Base-by-base conservation (phyloP, 2,113 vertebrate species). In the Willisornis vidua region DNA sequence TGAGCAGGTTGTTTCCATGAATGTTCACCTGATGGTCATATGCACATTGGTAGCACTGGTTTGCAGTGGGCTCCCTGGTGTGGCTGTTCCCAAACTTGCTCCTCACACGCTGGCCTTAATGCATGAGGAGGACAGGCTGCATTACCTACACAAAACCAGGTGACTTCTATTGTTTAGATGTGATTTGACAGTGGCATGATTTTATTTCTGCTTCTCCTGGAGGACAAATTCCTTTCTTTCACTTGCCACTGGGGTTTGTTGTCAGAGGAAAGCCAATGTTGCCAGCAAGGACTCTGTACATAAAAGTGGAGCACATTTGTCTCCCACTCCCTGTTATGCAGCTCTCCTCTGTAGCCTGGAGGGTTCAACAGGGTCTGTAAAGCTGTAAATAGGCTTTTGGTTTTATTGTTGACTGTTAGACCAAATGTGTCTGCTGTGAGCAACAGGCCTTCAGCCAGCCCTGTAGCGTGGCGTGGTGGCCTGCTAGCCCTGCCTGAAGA, bases 361-460 rank as follows among this genome's bases (percentile, higher is more conserved):
- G 66, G 25, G 41, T 86, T 59, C 68, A 76, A 61, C 84, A 70
- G 80, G 82, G 68, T 41, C 82, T 90, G 59, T 46, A 8, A n/a
- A 78, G 65, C 70, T 95, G 88, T 91, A 92, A 62, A 82, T 77
- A 87, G 58, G 74, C 83, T 95, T 93, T 74, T 76, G 76, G 71
- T 33, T 95, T 93, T 55, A 59, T 55, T 74, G 14, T 74, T 92
- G 90, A 92, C 82, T 93, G 85, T 89, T 84, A 76, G 45, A 88
- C 63, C 57, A 74, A 26, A 90, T 17, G 49, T 59, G 70, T 86
- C 61, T 59, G 72, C 88, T 37, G n/a, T 14, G 72, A 71, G 39
- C 82, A 72, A 54, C 43, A 37, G 71, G 87, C 63, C 67, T 88
- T 79, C 75, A 51, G 82, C 54, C 70, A 79, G n/a, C 59, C 71